These are phyloP conservation scores for Gavia stellata DNA, from an alignment of 2,113 vertebrate genomes.

Conservation along the genomic window DNA sequence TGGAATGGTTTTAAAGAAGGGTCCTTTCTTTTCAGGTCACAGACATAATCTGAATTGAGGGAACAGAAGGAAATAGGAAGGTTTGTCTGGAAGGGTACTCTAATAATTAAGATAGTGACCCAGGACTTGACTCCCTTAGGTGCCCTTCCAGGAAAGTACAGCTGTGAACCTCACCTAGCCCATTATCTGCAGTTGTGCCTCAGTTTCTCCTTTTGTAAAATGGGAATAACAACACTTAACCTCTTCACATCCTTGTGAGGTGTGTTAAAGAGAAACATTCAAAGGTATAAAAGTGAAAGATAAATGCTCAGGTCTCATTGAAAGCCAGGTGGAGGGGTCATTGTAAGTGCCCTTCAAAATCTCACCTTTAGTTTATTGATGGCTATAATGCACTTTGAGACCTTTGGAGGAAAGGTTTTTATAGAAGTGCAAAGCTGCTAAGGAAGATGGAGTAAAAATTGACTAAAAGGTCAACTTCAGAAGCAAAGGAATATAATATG, in stretches of 20 bases:
- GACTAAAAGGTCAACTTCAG: slow-evolving; percentile 32
- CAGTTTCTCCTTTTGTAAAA: not conserved
- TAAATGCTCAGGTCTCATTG: not conserved
- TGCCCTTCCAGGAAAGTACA: not conserved
- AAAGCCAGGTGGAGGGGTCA: not conserved
- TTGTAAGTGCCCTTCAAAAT: not conserved
- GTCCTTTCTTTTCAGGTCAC: not conserved
- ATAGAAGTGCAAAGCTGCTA: not conserved
- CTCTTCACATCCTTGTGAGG: not conserved
- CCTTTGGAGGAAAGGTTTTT: not conserved
- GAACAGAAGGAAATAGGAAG: not conserved
- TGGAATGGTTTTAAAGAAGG: not conserved
- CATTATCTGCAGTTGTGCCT: not conserved
- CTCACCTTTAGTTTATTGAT: slow-evolving; percentile 2
- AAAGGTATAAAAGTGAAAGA: not conserved
- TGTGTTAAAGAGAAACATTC: not conserved
- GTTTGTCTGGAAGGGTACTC: not conserved
- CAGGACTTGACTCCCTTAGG: not conserved
- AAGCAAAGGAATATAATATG: not conserved
- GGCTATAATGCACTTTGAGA: not conserved
- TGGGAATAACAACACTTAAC: not conserved
- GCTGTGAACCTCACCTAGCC: not conserved
- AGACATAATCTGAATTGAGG: not conserved
- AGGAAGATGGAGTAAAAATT: not conserved
- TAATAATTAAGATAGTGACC: not conserved